These are phyloP conservation scores for Boulengeromyrus knoepffleri DNA, from an alignment of 2,113 vertebrate species.

Conservation along the genomic window DNA sequence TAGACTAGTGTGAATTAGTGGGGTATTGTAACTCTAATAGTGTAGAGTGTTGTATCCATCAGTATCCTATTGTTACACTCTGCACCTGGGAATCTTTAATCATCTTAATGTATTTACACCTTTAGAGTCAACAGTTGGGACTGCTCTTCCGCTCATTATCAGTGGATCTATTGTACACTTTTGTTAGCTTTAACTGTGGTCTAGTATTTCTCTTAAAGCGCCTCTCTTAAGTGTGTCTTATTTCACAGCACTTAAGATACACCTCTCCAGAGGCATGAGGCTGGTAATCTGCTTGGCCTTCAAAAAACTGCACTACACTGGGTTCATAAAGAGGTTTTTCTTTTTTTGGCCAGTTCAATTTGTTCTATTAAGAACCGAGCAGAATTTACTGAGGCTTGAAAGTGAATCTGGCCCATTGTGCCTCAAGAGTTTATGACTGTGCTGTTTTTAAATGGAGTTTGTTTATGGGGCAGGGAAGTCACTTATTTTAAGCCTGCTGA, in stretches of 20 bases:
- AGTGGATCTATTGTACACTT: background rate
- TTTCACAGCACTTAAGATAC: conserved; percentile 8
- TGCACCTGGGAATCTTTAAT: background rate
- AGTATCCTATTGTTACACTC: background rate
- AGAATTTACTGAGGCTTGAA: conserved; percentile 14
- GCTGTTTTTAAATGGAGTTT: conserved; percentile 3
- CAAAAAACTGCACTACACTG: background rate
- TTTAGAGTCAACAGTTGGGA: background rate
- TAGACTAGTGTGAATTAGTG: background rate
- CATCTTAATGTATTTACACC: background rate
- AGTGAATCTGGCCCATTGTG: background rate
- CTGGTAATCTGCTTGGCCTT: background rate
- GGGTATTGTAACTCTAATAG: background rate
- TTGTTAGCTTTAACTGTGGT: background rate
- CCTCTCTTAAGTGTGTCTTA: conserved; percentile 10
- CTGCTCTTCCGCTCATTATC: background rate
- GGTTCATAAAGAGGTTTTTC: background rate
- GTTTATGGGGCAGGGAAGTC: background rate
- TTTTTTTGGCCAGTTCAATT: background rate
- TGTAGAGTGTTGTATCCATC: background rate
- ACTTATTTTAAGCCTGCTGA: background rate
- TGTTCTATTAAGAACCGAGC: background rate
- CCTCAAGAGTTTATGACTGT: conserved; percentile 1
- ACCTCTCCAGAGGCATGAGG: background rate
- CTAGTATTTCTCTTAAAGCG: background rate